A percentile compares a stretch with the other conserved stretches of the same genome.
Evolutionary conservation across 2,113 vertebrate genomes (phyloP).

Genomic region (Thryonomys swinderianus): DNA sequence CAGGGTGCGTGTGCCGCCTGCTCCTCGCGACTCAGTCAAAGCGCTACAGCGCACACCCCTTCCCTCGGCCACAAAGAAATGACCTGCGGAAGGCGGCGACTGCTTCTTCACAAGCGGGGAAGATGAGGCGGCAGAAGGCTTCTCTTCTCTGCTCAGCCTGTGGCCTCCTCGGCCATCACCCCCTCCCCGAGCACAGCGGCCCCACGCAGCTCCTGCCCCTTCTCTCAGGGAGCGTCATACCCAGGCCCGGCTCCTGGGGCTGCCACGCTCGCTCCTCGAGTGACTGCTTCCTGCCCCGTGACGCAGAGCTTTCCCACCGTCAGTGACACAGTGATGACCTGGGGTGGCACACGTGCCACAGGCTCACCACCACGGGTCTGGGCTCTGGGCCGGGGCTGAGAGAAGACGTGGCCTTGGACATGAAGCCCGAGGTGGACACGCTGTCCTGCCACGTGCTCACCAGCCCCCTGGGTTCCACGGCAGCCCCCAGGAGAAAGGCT

Average conservation of each 20-base stretch:
- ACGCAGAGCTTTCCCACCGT: not conserved
- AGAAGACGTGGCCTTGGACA: not conserved
- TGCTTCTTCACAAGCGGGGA: not conserved
- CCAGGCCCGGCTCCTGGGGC: not conserved
- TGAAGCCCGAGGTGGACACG: not conserved
- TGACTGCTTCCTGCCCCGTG: not conserved
- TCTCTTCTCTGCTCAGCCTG: too few species aligned
- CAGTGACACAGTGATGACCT: not conserved
- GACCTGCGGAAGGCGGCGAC: not conserved
- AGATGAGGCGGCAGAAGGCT: not conserved
- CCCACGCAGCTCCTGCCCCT: not conserved
- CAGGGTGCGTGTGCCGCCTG: too few species aligned
- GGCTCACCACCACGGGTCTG: not conserved
- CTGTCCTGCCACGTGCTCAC: rapidly evolving
- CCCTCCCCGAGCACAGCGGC: not conserved
- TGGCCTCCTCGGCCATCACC: not conserved
- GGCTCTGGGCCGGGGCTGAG: not conserved
- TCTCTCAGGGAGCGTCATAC: not conserved
- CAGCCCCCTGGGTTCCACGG: too few species aligned
- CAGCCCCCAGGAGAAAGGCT: not conserved
- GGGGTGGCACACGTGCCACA: not conserved
- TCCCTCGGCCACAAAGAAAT: not conserved
- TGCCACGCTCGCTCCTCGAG: not conserved
- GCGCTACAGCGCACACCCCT: not conserved
- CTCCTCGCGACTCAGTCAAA: not conserved